Base-by-base conservation (phyloP, 1,140 invertebrate species). In the Zaprionus lachaisei region DNA sequence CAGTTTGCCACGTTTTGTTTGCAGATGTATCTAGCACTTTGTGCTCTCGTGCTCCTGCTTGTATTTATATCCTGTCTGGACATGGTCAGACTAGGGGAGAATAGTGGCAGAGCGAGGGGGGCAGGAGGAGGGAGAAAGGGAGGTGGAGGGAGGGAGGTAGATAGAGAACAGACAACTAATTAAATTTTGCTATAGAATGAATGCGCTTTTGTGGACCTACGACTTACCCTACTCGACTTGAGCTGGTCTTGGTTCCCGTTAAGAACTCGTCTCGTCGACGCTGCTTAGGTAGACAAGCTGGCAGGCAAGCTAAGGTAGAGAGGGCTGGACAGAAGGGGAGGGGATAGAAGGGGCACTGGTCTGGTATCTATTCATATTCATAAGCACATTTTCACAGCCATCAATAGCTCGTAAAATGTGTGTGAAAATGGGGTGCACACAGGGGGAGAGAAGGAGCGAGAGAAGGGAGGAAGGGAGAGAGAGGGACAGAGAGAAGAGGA, bases 331-430 rank as follows among this genome's bases (percentile, higher is more conserved):
- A 38, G 9, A 14, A 7, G 20, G 0, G 20, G 71, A 26, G 69
- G 44, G n/a, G n/a, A n/a, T n/a, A 20, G 71, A 34, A 63, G 44
- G 51, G 58, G 44, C 31, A 11, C 31, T 34, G 75, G 55, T 34
- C 31, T 6, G 24, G 44, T 56, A 61, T 67, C 80, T 85, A 85
- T 85, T 85, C 79, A 85, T 85, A 85, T 85, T 85, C 82, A 85
- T 85, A 86, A 85, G 82, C 75, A 73, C 82, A 81, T 85, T 85
- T 80, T 80, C 82, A 85, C 79, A 73, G 83, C 82, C 82, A 85
- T 86, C 82, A 85, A 85, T 85, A 84, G 82, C 78, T 84, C 82
- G 79, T 84, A 85, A 84, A 83, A 84, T 81, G 82, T 85, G 79
- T 85, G 82, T 85, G 79, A 85, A 86, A 86, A 67, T 74, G 83